These are phyloP conservation scores for Orthosia cruda DNA, from an alignment of 2,888 invertebrate genomes.

Conservation along the genomic window DNA sequence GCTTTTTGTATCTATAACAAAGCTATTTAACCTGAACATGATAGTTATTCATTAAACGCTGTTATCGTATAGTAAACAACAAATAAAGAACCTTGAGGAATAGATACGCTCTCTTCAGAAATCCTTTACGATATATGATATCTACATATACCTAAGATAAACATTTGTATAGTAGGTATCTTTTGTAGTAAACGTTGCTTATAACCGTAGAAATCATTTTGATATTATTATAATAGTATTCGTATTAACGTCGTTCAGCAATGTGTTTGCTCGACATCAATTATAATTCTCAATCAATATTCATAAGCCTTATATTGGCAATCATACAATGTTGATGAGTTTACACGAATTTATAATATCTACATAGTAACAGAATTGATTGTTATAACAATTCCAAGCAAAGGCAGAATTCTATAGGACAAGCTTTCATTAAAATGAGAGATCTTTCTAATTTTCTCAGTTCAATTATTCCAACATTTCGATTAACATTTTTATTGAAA, in stretches of 20 bases:
- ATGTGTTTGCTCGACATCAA: constrained; percentile 5
- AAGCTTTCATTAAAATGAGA: background rate
- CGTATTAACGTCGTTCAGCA: constrained; percentile 3
- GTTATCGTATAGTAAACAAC: background rate
- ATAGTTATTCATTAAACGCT: background rate
- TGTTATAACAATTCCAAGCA: constrained; percentile 3
- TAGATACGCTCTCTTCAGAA: too few species aligned
- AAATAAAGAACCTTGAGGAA: background rate
- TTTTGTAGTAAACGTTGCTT: background rate
- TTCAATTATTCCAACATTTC: background rate
- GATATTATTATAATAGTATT: background rate
- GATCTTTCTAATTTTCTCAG: background rate
- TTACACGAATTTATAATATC: constrained; percentile 35
- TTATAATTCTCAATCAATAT: constrained; percentile 45
- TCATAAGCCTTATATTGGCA: constrained; percentile 39
- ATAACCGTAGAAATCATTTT: background rate
- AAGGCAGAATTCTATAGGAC: background rate
- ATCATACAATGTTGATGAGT: constrained; percentile 26
- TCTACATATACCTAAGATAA: too few species aligned
- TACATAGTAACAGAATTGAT: background rate
- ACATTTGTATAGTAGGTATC: too few species aligned
- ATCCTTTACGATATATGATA: too few species aligned
- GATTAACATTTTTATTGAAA: background rate
- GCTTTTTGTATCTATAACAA: too few species aligned
- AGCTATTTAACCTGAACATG: too few species aligned